phyloP scores from a whole-genome alignment of 2,888 invertebrate genomes.

The Drosophila neutralis region DNA sequence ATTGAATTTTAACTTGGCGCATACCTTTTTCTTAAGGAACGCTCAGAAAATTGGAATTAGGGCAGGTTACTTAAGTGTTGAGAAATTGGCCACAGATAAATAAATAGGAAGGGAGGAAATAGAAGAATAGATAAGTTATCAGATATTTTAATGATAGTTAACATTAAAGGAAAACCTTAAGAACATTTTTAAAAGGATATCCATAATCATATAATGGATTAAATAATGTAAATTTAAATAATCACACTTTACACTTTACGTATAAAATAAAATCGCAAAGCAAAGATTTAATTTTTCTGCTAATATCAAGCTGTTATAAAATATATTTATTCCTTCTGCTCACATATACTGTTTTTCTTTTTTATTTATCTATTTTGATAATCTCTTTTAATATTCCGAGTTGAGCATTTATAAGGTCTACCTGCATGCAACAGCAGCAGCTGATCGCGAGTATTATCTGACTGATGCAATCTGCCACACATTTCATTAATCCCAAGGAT shows the following conservation, averaged over 20 bases:
- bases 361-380: not conserved
- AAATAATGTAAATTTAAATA: too few species aligned
- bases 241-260: not conserved
- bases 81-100: not conserved
- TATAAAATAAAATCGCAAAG: not conserved
- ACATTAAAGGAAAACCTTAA: not conserved
- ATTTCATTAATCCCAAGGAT: constrained; percentile 37
- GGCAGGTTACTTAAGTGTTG: not conserved
- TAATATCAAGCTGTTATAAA: not conserved
- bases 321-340: not conserved
- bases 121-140: not conserved
- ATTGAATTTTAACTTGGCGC: not conserved
- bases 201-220: not conserved
- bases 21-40: not conserved
- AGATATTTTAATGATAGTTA: not conserved
- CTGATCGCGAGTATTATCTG: constrained; percentile 50
- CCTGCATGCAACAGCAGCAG: constrained; percentile 35
- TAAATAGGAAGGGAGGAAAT: too few species aligned
- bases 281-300: not conserved
- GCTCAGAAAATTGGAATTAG: not conserved
- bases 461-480: constrained; percentile 35
- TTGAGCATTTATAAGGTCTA: not conserved
- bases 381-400: not conserved
- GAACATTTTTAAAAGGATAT: not conserved
- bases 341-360: too few species aligned